Percentiles rank a stretch among this genome's conserved stretches.
phyloP scores from a whole-genome alignment of 2,113 vertebrate genomes.

The Gobiocypris rarus region DNA sequence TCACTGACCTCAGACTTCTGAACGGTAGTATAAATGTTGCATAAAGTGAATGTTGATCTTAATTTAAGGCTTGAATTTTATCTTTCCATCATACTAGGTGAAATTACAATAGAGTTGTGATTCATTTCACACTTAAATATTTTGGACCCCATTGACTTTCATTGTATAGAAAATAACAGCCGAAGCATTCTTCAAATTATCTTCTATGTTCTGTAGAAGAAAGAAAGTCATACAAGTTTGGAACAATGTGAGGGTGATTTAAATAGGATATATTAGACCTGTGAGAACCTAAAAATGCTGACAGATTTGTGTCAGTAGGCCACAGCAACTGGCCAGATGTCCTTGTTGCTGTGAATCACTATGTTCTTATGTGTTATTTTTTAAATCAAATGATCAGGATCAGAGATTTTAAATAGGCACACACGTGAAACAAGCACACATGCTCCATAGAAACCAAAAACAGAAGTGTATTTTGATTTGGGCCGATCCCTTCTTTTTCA shows the following conservation, averaged over 20 bases:
- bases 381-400: slow-evolving; percentile 12
- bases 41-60: background rate
- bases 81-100: too few species aligned
- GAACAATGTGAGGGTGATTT: background rate
- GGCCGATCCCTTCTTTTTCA: slow-evolving; percentile 48
- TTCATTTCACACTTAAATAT: background rate
- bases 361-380: background rate
- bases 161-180: background rate
- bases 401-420: background rate
- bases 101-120: too few species aligned
- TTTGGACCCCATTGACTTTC: background rate
- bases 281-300: background rate
- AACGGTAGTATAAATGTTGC: background rate
- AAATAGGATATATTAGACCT: background rate
- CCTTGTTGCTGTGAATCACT: background rate
- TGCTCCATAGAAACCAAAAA: slow-evolving; percentile 46
- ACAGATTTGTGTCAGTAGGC: background rate
- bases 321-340: background rate
- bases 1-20: background rate
- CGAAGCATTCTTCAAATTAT: background rate
- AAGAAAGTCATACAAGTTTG: background rate
- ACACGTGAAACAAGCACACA: slow-evolving; percentile 36
- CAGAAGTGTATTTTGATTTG: slow-evolving; percentile 48
- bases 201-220: background rate
- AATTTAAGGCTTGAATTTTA: too few species aligned